A percentile compares a stretch with the other conserved stretches of the same genome.
Conservation (phyloP, 1,140 invertebrate genomes). For the Scaptomyza pallida region DNA sequence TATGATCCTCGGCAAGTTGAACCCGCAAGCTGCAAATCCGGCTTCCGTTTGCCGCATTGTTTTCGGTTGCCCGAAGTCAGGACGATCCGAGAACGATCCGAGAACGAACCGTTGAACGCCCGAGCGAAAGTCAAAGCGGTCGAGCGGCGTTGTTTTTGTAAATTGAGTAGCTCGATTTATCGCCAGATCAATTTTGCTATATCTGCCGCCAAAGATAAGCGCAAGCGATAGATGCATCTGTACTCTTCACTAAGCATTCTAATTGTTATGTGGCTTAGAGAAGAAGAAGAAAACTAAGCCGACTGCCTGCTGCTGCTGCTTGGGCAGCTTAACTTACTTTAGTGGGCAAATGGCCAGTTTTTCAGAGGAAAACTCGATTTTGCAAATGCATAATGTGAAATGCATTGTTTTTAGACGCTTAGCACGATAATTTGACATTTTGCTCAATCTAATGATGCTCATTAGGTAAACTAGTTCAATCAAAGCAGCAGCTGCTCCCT, state of each 20-base stretch:
- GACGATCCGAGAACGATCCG: constrained; percentile 14
- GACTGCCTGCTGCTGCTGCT: constrained; percentile 13
- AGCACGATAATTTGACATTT: constrained; percentile 69
- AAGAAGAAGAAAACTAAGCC: constrained; percentile 46
- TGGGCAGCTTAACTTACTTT: constrained; percentile 73
- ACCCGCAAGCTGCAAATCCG: constrained; percentile 62
- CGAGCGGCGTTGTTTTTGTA: constrained; percentile 73
- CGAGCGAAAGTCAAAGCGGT: constrained; percentile 65
- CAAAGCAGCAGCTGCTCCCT: constrained; percentile 21
- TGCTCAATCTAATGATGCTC: constrained; percentile 34
- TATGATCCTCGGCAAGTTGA: constrained; percentile 56
- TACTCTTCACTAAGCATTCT: constrained; percentile 37
- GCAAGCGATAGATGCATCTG: constrained; percentile 3
- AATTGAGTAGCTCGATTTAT: constrained; percentile 80
- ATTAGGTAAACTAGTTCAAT: constrained; percentile 28
- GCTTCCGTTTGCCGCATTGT: constrained; percentile 70
- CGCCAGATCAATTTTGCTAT: constrained; percentile 77
- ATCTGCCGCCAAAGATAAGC: constrained; percentile 72
- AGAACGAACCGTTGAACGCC: constrained; percentile 14
- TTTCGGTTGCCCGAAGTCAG: constrained; percentile 70
- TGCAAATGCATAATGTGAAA: not conserved
- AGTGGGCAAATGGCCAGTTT: constrained; percentile 75
- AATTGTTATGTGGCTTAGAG: constrained; percentile 67
- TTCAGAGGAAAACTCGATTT: constrained; percentile 60
- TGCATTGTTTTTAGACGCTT: constrained; percentile 66